Evolutionary conservation across 30 jellyfish, hydroid and myxozoan species (phyloP).

Genomic region (Turritopsis dohrnii): DNA sequence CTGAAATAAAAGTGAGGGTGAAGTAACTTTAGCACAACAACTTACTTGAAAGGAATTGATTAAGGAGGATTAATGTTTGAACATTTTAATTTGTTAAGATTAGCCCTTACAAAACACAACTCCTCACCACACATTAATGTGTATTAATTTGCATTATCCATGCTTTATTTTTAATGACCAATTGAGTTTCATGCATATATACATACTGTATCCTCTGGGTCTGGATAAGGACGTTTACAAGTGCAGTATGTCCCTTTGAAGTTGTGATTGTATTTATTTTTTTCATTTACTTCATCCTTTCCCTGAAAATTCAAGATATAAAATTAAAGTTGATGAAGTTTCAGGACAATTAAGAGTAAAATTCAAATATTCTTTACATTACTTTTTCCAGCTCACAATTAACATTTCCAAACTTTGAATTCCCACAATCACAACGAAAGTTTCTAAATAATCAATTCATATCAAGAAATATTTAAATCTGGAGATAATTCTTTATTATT

Average conservation of each 20-base stretch:
- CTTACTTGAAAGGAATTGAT: no score
- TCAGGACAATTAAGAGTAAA: background rate
- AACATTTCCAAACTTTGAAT: slow-evolving; percentile 48
- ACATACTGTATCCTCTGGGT: slow-evolving; percentile 85
- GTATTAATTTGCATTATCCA: no score
- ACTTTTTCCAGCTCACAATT: slow-evolving; percentile 59
- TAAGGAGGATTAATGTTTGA: no score
- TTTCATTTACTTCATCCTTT: slow-evolving; percentile 44
- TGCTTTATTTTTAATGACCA: no score
- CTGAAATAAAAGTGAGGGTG: no score
- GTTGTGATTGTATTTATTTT: slow-evolving; percentile 69
- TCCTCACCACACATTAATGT: no score
- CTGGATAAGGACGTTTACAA: slow-evolving; percentile 84
- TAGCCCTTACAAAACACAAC: no score
- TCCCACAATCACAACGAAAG: slow-evolving; percentile 96
- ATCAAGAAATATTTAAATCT: no score
- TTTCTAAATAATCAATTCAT: slow-evolving; percentile 62
- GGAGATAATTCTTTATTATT: no score
- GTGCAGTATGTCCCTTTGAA: slow-evolving; percentile 82
- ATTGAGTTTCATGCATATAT: background rate
- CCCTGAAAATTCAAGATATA: slow-evolving; percentile 38
- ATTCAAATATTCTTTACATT: background rate
- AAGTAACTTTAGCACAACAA: no score
- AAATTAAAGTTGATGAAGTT: no score
- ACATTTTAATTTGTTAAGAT: no score